Evolutionary conservation across 2,888 invertebrate genomes (phyloP).

Genomic region (Deroplatys truncata): DNA sequence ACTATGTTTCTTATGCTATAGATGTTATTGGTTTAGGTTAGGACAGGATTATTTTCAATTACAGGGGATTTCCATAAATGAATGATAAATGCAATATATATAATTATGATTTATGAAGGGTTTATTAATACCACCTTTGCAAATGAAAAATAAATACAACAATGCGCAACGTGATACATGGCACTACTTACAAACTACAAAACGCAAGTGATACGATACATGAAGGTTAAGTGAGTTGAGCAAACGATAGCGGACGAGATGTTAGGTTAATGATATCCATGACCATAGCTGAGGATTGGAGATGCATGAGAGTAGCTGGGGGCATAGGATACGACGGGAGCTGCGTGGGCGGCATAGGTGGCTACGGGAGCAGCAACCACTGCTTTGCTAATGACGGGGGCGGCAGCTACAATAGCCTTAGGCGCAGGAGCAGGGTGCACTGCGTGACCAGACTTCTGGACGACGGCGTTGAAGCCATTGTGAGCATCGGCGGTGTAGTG

Average conservation of each 20-base stretch:
- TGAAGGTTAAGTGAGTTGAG: not conserved
- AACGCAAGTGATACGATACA: not conserved
- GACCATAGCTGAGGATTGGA: not conserved
- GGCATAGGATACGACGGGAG: not conserved
- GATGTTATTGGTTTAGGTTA: too few relatives aligned
- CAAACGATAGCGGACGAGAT: not conserved
- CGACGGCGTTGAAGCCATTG: slow-evolving; percentile 52
- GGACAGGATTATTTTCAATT: too few relatives aligned
- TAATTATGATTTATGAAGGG: not conserved
- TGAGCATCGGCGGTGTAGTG: slow-evolving; percentile 54
- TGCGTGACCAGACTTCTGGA: slow-evolving; percentile 55
- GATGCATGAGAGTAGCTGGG: not conserved
- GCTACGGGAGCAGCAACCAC: not conserved
- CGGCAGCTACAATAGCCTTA: too few relatives aligned
- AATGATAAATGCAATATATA: not conserved
- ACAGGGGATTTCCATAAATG: too few relatives aligned
- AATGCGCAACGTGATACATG: not conserved
- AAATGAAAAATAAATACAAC: not conserved
- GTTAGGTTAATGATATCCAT: not conserved
- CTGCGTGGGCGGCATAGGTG: not conserved
- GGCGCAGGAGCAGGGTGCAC: slow-evolving; percentile 45
- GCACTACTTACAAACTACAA: not conserved
- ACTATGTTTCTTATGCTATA: too few relatives aligned
- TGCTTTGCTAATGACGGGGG: not conserved
- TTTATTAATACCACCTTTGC: not conserved